These are phyloP conservation scores for Craterocephalus amniculus DNA, from an alignment of 2,797 vertebrate genomes.

Conservation along the genomic window DNA sequence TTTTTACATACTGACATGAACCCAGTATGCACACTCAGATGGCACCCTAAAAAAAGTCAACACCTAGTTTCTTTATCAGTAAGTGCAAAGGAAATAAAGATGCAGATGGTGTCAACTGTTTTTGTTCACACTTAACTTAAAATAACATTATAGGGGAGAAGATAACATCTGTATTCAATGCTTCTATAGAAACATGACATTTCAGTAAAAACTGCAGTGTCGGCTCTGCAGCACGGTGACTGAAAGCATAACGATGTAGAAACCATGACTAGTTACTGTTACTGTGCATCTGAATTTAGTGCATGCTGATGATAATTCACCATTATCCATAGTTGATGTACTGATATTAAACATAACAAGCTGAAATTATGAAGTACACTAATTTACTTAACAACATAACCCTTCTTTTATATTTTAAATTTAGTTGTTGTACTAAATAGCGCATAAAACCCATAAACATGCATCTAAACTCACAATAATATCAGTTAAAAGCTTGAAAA, in stretches of 20 bases:
- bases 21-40: conserved; percentile 34
- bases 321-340: too few species aligned
- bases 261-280: too few species aligned
- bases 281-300: too few species aligned
- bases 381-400: too few species aligned
- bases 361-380: too few species aligned
- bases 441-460: neutral
- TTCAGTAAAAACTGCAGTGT: too few species aligned
- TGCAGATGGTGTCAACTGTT: neutral
- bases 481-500: too few species aligned
- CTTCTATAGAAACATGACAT: neutral
- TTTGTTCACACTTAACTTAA: too few species aligned
- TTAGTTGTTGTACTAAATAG: neutral
- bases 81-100: neutral
- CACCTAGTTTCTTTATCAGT: neutral
- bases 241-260: too few species aligned
- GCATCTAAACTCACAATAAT: neutral
- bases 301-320: too few species aligned
- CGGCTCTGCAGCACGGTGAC: too few species aligned
- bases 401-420: neutral
- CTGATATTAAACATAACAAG: too few species aligned
- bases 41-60: neutral
- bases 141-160: neutral
- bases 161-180: neutral
- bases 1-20: conserved; percentile 1